phyloP scores from a whole-genome alignment of 2,113 vertebrate genomes.

The Sus scrofa region T2T-Sscrofa CM000822.6:44822501-44823000 shows the following conservation, averaged over 20 bases:
- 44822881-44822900: not conserved
- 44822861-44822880: not conserved
- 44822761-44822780: not conserved
- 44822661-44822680: not conserved
- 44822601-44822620: not conserved
- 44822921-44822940: not conserved
- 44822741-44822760: not conserved
- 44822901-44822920: not conserved
- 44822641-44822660: not conserved
- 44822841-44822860: not conserved
- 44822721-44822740: not conserved
- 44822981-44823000: not conserved
- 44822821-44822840: not conserved
- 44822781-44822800: accelerated
- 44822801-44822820: not conserved
- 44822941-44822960: accelerated
- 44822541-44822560: not conserved
- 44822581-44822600: not conserved
- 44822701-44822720: not conserved
- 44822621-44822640: not conserved
- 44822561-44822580: not conserved
- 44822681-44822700: not conserved
- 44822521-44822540: not conserved
- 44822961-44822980: not conserved
- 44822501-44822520: not conserved